Conservation (phyloP, 2,797 vertebrate genomes). For the Pseudocheirus occidentalis region DNA sequence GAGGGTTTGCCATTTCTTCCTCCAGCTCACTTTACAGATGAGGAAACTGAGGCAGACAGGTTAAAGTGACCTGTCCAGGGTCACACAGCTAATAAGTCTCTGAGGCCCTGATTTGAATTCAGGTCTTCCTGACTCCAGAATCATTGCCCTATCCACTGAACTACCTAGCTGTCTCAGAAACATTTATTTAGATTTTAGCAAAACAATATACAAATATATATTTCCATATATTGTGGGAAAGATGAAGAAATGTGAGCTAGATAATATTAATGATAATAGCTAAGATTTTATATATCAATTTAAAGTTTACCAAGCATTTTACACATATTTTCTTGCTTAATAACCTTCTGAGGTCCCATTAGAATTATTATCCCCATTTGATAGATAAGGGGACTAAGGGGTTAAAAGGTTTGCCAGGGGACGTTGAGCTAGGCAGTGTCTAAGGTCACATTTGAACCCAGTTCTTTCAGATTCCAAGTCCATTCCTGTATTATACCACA, state of each 20-base stretch:
- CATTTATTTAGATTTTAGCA: background rate
- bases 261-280: background rate
- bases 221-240: background rate
- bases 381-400: background rate
- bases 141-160: background rate
- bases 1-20: background rate
- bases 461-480: too few species aligned
- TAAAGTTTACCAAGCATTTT: background rate
- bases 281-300: background rate
- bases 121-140: background rate
- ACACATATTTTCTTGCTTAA: background rate
- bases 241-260: background rate
- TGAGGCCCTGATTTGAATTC: background rate
- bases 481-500: too few species aligned
- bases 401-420: background rate
- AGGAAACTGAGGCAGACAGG: background rate
- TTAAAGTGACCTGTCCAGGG: background rate
- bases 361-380: background rate
- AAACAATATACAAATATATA: background rate
- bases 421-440: too few species aligned
- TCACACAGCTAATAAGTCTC: background rate
- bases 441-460: too few species aligned
- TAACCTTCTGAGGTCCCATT: background rate
- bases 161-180: background rate
- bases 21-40: background rate